Base-by-base conservation (phyloP, 2,888 invertebrate species). In the Malacosoma neustria region DNA sequence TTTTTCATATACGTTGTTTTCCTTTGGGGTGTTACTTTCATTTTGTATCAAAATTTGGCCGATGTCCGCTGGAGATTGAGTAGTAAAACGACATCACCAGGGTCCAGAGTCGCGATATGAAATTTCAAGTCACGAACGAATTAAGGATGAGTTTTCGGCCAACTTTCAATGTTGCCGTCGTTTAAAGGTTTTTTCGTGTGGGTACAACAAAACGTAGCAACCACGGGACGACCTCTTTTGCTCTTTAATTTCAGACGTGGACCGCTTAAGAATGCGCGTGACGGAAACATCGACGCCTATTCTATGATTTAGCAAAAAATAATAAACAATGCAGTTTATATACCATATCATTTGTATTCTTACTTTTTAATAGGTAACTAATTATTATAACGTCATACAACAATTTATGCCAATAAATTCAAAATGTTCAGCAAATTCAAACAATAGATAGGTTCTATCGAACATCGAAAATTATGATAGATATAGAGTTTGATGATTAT, bases 221-320 rank as follows among this genome's bases (percentile, higher is more conserved):
- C 56, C 58, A 52, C 48, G 53, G 47, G 45, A 51, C 54, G 58
- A 58, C 56, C 62, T 58, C 59, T 62, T 67, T 57, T 42, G 58
- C 62, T 70, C 63, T 69, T 76, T 72, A 71, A 76, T 73, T 74
- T 74, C 59, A 65, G 63, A 76, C 70, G 70, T 72, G 72, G 58
- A 56, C 54, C 61, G 56, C 58, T 71, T 71, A 61, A 51, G 54
- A 45, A 49, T 38, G 60, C 52, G 52, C 65, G 67, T 67, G 65
- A 61, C 50, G 44, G 36, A 48, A 49, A 61, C 60, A 57, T 35
- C 32, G 51, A 40, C 34, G 37, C 38, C 42, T 59, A 61, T 60
- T 57, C 43, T 39, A 11, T 4, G 29, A 38, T 30, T 39, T 33
- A 33, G 13, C n/a, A 6, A 11, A 11, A 11, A 4, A n/a, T n/a